Conservation (phyloP, 2,888 invertebrate species). For the Andrena dorsata region DNA sequence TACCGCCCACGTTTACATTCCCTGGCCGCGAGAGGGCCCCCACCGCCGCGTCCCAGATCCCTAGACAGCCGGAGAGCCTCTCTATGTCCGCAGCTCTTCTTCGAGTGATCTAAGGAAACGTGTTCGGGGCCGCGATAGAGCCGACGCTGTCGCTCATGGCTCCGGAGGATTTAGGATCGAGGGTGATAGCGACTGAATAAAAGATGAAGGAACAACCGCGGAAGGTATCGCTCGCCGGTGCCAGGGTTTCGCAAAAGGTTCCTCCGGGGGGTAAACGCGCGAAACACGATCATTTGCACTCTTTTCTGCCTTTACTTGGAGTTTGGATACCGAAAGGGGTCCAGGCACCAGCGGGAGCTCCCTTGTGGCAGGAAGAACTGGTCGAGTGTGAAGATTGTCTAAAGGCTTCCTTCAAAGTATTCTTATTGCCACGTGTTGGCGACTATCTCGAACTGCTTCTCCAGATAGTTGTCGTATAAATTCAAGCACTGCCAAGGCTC, state of each 20-base stretch:
- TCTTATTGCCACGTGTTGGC: conserved; percentile 3
- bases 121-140: conserved; percentile 25
- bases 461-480: conserved; percentile 20
- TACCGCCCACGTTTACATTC: conserved; percentile 77
- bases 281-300: conserved; percentile 22
- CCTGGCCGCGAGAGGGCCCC: conserved; percentile 28
- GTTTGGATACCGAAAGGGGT: background rate
- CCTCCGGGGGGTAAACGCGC: conserved; percentile 8
- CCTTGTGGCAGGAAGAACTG: background rate
- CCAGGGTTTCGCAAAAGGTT: conserved; percentile 43
- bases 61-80: conserved; percentile 14
- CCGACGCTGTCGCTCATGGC: conserved; percentile 48
- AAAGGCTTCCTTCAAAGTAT: conserved; percentile 5
- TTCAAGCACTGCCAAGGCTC: conserved; percentile 1
- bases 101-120: conserved; percentile 64
- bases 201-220: conserved; percentile 52
- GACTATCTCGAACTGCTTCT: conserved; percentile 16
- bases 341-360: background rate
- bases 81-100: conserved; percentile 49
- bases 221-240: conserved; percentile 33
- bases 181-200: conserved; percentile 65
- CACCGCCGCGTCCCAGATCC: background rate
- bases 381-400: conserved; percentile 1
- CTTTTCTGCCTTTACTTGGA: conserved; percentile 22
- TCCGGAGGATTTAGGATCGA: conserved; percentile 58